phyloP scores from a whole-genome alignment of 2,797 vertebrate species.

The Nothura maculosa region DNA sequence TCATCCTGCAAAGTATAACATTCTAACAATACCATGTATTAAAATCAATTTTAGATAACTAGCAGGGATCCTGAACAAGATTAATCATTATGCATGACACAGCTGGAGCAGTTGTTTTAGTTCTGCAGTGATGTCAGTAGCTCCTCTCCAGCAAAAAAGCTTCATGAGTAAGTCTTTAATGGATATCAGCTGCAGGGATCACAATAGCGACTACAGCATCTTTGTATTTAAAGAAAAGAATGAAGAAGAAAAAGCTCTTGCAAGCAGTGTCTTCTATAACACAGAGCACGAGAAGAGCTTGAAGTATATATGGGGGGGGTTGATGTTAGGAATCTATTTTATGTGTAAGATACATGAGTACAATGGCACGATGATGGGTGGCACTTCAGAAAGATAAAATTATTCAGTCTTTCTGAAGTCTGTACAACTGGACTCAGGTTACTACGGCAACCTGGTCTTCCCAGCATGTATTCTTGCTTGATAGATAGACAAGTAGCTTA shows the following conservation, averaged over 20 bases:
- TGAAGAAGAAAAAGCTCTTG: not conserved
- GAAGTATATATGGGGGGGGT: not conserved
- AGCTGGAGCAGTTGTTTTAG: not conserved
- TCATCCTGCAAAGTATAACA: not conserved
- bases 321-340: not conserved
- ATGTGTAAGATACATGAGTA: not conserved
- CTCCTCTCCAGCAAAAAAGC: not conserved
- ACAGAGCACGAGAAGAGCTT: not conserved
- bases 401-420: slow-evolving; percentile 23
- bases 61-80: not conserved
- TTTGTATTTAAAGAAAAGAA: not conserved
- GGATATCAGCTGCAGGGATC: not conserved
- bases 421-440: slow-evolving; percentile 15
- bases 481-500: slow-evolving; percentile 13
- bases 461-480: slow-evolving; percentile 2
- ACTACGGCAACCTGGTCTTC: slow-evolving; percentile 64
- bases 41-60: not conserved
- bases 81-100: not conserved
- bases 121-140: not conserved
- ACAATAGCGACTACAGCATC: not conserved
- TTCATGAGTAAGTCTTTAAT: not conserved
- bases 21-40: not conserved
- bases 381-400: slow-evolving; percentile 14
- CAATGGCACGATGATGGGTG: not conserved
- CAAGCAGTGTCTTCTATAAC: not conserved